phyloP scores from a whole-genome alignment of 2,113 vertebrate genomes.

The Acrocephalus arundinaceus region DNA sequence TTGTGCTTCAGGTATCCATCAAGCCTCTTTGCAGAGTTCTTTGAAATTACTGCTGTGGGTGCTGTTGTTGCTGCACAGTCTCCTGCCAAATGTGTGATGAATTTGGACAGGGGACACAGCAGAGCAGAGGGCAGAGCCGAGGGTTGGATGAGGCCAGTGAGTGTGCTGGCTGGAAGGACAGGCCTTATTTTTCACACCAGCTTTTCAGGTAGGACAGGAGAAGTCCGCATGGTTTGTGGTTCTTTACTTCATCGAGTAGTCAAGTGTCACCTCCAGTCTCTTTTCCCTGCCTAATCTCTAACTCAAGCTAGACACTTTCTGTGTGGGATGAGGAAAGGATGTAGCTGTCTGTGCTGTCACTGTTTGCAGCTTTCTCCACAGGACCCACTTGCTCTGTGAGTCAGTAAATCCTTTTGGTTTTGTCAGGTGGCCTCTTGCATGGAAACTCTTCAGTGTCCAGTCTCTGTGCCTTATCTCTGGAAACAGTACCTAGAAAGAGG shows the following conservation, averaged over 20 bases:
- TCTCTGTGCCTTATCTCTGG: conserved; percentile 6
- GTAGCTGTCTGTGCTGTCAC: neutral
- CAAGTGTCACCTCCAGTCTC: neutral
- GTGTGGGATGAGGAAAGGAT: neutral
- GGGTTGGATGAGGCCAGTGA: accelerated
- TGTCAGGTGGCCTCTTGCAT: conserved; percentile 8
- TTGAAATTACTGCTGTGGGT: neutral
- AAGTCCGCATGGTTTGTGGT: neutral
- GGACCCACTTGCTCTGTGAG: neutral
- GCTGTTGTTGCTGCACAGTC: neutral
- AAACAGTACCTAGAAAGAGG: conserved; percentile 14
- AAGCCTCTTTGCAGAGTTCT: neutral
- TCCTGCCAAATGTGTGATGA: neutral
- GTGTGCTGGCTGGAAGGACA: neutral
- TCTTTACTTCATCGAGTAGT: neutral
- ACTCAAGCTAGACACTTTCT: neutral
- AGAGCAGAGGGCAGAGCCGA: neutral
- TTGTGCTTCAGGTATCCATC: neutral
- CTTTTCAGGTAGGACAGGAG: neutral
- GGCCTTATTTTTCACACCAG: neutral
- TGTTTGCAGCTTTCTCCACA: neutral
- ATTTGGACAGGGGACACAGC: neutral
- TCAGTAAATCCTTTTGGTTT: conserved; percentile 29
- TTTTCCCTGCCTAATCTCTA: neutral
- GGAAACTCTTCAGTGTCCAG: neutral